A percentile compares a stretch with the other conserved stretches of the same genome.
phyloP scores from a whole-genome alignment of 2,797 vertebrate genomes.

The Okamejei kenojei region DNA sequence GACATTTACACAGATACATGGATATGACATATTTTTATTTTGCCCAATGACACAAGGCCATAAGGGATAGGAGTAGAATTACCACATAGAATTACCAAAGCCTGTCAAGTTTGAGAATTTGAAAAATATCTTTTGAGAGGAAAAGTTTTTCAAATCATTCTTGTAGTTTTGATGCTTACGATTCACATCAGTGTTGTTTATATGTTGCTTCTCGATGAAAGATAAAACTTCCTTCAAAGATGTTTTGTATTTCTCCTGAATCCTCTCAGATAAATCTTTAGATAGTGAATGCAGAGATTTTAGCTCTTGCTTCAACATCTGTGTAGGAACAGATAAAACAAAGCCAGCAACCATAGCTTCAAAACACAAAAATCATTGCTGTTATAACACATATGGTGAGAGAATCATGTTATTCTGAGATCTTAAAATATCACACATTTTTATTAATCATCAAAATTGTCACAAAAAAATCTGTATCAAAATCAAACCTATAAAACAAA shows the following conservation, averaged over 20 bases:
- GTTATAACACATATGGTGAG: not conserved
- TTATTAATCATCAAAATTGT: not conserved
- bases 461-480: not conserved
- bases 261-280: conserved; percentile 55
- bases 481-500: not conserved
- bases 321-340: conserved; percentile 41
- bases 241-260: conserved; percentile 56
- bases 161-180: conserved; percentile 53
- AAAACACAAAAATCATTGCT: not conserved
- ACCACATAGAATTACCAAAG: not conserved
- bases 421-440: not conserved
- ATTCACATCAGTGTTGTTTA: conserved; percentile 49
- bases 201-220: conserved; percentile 46
- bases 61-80: too few species aligned
- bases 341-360: not conserved
- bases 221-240: conserved; percentile 52
- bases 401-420: not conserved
- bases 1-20: too few species aligned
- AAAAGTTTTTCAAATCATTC: not conserved
- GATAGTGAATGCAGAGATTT: conserved; percentile 57
- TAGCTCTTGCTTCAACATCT: conserved; percentile 65
- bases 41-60: too few species aligned
- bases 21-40: too few species aligned
- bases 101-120: not conserved
- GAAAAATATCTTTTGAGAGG: not conserved